Evolutionary conservation across 2,797 vertebrate genomes (phyloP).

Genomic region (Sarcoramphus papa): DNA sequence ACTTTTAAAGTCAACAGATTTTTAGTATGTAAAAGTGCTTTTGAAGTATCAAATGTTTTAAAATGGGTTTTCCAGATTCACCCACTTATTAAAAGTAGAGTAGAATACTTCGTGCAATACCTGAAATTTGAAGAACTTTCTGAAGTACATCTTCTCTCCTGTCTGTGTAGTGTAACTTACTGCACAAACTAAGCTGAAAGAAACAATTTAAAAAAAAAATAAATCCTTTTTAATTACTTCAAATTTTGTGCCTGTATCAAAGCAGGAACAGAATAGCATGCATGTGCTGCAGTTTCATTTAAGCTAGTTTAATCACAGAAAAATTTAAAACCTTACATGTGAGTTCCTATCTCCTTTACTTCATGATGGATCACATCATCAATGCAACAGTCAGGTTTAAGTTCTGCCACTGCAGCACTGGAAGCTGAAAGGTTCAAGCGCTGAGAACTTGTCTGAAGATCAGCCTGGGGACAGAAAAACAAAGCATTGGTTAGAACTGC

Average conservation of each 20-base stretch:
- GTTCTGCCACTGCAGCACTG: conserved; percentile 88
- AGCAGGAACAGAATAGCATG: background rate
- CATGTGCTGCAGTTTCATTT: background rate
- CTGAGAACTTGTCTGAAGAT: conserved; percentile 98
- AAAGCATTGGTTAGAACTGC: background rate
- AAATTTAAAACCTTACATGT: conserved; percentile 82
- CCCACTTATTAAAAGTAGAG: background rate
- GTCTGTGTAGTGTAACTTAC: conserved; percentile 95
- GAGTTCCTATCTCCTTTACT: conserved; percentile 98
- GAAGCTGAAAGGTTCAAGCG: conserved; percentile 96
- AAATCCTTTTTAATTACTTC: background rate
- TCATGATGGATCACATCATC: conserved; percentile 99
- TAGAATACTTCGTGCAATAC: conserved; percentile 67
- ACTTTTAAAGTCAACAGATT: background rate
- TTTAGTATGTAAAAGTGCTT: background rate
- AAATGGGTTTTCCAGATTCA: background rate
- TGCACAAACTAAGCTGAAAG: conserved; percentile 92
- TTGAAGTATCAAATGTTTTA: background rate
- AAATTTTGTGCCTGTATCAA: background rate
- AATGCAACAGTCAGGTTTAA: conserved; percentile 93
- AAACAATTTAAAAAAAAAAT: background rate
- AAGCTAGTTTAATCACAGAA: background rate
- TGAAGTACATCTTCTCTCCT: conserved; percentile 98
- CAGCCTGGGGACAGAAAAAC: conserved; percentile 78
- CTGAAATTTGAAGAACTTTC: conserved; percentile 99